Percentiles rank a stretch among this genome's conserved stretches.
Evolutionary conservation across 2,113 vertebrate species (phyloP).

Genomic region (Burhinus bistriatus): DNA sequence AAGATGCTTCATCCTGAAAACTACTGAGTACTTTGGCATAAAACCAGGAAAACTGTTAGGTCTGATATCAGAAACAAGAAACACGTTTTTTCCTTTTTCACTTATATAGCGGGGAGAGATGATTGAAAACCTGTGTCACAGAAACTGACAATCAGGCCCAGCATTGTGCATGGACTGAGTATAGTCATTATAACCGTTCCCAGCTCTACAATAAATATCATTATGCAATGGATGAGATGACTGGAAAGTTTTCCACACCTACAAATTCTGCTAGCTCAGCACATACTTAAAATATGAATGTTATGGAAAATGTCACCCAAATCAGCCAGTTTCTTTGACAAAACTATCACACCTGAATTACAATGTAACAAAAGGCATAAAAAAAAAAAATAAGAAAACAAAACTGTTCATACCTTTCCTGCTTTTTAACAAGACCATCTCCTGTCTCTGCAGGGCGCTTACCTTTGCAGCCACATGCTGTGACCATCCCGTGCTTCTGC

Average conservation of each 20-base stretch:
- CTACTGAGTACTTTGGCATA: background rate
- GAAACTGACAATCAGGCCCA: background rate
- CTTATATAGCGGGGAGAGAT: background rate
- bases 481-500: background rate
- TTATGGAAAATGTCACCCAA: background rate
- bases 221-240: background rate
- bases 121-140: background rate
- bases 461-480: background rate
- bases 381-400: background rate
- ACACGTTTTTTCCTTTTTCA: background rate
- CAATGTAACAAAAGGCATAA: background rate
- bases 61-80: background rate
- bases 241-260: background rate
- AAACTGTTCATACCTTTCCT: background rate
- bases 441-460: rapidly evolving
- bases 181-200: background rate
- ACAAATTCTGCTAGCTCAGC: background rate
- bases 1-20: background rate
- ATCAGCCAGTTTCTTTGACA: background rate
- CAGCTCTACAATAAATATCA: background rate
- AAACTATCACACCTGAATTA: background rate
- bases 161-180: background rate
- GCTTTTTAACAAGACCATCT: background rate
- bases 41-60: background rate
- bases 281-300: background rate